phyloP scores from a whole-genome alignment of 2,113 vertebrate species.

The Piaya cayana region DNA sequence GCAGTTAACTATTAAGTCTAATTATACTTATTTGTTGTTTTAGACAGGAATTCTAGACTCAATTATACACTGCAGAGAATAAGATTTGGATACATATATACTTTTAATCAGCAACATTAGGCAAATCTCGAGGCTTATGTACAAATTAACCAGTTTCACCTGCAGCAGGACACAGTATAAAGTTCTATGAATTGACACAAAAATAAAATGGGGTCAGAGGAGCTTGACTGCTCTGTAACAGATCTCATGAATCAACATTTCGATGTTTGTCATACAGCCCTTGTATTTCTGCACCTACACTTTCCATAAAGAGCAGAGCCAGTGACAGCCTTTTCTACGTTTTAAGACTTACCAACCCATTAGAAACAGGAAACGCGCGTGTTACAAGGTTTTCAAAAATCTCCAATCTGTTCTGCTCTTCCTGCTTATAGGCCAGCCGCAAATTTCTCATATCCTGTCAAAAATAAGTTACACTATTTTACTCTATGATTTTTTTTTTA shows the following conservation, averaged over 20 bases:
- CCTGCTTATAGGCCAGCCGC: constrained; percentile 90
- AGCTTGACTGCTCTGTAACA: background rate
- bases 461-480: background rate
- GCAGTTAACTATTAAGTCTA: background rate
- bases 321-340: background rate
- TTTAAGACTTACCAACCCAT: constrained; percentile 80
- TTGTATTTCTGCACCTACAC: background rate
- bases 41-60: background rate
- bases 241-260: background rate
- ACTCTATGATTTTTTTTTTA: background rate
- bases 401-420: constrained; percentile 85
- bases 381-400: constrained; percentile 86
- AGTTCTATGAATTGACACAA: background rate
- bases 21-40: background rate
- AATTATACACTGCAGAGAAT: background rate
- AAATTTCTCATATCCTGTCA: constrained; percentile 93
- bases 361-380: constrained; percentile 88
- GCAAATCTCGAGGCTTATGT: background rate
- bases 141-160: background rate
- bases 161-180: background rate
- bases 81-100: background rate
- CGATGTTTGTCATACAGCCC: background rate
- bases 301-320: background rate
- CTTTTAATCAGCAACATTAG: background rate
- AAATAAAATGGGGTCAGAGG: background rate